phyloP scores from a whole-genome alignment of 1,140 invertebrate species.

The Drosophila kurseongensis region DNA sequence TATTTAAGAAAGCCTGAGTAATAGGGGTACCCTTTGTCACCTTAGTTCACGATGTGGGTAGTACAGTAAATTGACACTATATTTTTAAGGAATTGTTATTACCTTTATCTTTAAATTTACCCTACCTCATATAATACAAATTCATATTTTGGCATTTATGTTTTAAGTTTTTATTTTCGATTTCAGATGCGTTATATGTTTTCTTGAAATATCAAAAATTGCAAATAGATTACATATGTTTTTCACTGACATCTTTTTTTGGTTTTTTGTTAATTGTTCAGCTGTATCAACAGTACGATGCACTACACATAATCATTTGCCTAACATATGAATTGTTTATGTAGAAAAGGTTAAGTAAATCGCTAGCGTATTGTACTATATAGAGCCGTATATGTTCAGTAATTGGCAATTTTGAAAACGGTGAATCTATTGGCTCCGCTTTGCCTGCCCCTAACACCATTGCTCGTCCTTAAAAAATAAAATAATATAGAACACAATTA shows the following conservation, averaged over 20 bases:
- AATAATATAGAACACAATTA: conserved; percentile 54
- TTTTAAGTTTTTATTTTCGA: conserved; percentile 63
- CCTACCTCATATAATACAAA: neutral
- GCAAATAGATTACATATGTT: conserved; percentile 55
- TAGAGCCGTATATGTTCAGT: conserved; percentile 56
- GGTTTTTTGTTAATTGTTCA: conserved; percentile 35
- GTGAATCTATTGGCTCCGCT: conserved; percentile 43
- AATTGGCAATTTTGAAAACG: conserved; percentile 62
- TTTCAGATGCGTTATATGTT: conserved; percentile 53
- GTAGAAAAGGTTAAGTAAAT: conserved; percentile 65
- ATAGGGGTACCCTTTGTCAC: neutral
- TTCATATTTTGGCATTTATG: conserved; percentile 24
- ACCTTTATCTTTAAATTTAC: too few relatives aligned
- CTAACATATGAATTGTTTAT: conserved; percentile 52
- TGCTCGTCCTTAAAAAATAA: conserved; percentile 34
- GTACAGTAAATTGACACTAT: too few relatives aligned
- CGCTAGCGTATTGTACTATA: conserved; percentile 71
- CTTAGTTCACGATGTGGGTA: too few relatives aligned
- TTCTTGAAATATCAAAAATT: conserved; percentile 66
- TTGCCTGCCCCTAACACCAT: conserved; percentile 50
- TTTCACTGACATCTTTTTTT: conserved; percentile 38
- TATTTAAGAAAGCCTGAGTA: neutral
- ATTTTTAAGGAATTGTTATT: too few relatives aligned
- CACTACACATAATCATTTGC: conserved; percentile 67
- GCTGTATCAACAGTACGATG: conserved; percentile 53